These are phyloP conservation scores for Zosterops lateralis DNA, from an alignment of 2,113 vertebrate species.

Conservation along the genomic window DNA sequence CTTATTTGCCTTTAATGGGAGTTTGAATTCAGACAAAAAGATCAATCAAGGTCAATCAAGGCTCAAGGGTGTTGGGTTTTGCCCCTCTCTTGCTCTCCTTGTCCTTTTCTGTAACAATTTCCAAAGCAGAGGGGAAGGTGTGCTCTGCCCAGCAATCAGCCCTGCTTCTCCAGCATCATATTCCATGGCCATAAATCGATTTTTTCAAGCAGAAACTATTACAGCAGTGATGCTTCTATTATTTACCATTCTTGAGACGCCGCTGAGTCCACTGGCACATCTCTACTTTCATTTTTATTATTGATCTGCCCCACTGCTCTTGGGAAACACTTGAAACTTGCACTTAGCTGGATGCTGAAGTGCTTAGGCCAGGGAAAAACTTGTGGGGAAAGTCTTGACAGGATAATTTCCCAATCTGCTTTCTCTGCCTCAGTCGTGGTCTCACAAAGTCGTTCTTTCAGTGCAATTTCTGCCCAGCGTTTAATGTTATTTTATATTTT, in stretches of 20 bases:
- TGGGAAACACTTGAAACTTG: not conserved
- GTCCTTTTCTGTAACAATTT: not conserved
- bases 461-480: not conserved
- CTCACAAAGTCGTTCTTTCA: not conserved
- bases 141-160: not conserved
- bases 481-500: not conserved
- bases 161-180: not conserved
- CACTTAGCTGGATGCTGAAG: not conserved
- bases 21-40: not conserved
- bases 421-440: not conserved
- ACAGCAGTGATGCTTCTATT: not conserved
- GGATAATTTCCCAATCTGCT: not conserved
- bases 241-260: not conserved
- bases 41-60: not conserved
- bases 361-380: not conserved
- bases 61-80: not conserved
- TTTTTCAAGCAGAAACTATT: conserved; percentile 19
- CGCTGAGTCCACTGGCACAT: not conserved
- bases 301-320: not conserved
- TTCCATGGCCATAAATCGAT: not conserved
- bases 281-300: not conserved
- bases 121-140: not conserved
- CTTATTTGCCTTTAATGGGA: not conserved
- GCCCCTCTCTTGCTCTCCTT: not conserved
- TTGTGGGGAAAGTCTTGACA: not conserved